Evolutionary conservation across 2,797 vertebrate genomes (phyloP), one percentile per base, ranked within the genome.

Genomic region (Helostoma temminkii): DNA sequence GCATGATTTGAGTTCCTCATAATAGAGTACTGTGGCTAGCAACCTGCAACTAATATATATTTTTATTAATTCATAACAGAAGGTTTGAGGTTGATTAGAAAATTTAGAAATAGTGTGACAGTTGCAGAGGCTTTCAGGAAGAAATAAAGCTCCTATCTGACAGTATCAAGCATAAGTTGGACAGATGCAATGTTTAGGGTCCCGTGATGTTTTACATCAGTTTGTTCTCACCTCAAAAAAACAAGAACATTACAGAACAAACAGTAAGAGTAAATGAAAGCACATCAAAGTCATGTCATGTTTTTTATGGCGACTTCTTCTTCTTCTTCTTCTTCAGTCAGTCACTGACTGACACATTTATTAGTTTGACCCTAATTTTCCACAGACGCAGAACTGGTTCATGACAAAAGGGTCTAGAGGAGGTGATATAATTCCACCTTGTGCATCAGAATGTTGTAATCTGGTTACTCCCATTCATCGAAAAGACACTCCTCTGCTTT

Each of bases 381-480:
- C 28, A 6, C 8, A n/a, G 26, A 47, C 7, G 22, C 55, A 24
- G 45, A 47, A 39, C 19, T 39, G 55, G 49, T 22, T 56, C 45
- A 32, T n/a, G 18, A 63, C 15, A 11, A 54, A 47, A 72, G 45
- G 52, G 53, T 57, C n/a, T 19, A 22, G 61, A 75, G 47, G 30
- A 79, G 47, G 48, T 22, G 12, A 21, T 48, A 81, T 76, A 76
- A 78, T 82, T 57, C 69, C 45, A 64, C 16, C 18, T 41, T 0
- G 22, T 53, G 39, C 21, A 30, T 36, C 12, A 25, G 24, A 55
- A 26, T 11, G 22, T 39, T 49, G 26, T 47, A 37, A 64, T 70
- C 36, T 9, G 49, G 54, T 59, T 62, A 36, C 19, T 48, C 8
- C 12, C 25, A 34, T 47, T 60, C 12, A 49, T 50, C 42, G 57